Conservation (phyloP, 2,113 vertebrate species). For the Lamprologus tigripictilis region DNA sequence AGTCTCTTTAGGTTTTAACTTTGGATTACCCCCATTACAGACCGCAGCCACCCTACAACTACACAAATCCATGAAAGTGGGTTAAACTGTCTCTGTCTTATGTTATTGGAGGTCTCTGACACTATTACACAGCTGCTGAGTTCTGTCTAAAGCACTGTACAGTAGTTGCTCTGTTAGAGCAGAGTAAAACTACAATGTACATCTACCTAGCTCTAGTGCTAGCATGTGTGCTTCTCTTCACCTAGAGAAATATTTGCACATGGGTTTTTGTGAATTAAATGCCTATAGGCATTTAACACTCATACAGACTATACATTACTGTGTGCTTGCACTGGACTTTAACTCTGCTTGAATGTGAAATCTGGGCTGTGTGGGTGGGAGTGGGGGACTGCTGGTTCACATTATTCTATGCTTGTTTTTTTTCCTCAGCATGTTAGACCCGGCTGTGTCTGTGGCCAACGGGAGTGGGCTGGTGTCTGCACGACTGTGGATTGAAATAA, state of each 20-base stretch:
- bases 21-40: conserved; percentile 33
- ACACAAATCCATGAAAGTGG: conserved; percentile 5
- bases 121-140: neutral
- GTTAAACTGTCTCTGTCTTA: conserved; percentile 21
- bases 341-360: conserved; percentile 1
- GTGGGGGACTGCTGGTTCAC: neutral
- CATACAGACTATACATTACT: neutral
- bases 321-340: neutral
- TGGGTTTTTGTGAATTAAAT: neutral
- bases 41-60: neutral
- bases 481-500: conserved; percentile 51
- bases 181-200: neutral
- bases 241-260: neutral
- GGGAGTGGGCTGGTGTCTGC: conserved; percentile 21
- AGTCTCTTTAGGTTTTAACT: neutral
- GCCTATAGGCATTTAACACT: neutral
- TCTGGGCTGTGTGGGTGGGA: neutral
- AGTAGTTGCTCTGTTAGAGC: neutral
- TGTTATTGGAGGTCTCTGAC: neutral
- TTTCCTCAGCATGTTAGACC: conserved; percentile 3
- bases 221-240: neutral
- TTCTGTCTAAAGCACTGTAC: neutral
- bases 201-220: neutral
- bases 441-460: conserved; percentile 13
- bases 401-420: conserved; percentile 18